Base-by-base conservation (phyloP, 2,888 invertebrate genomes). In the Atherix ibis region DNA sequence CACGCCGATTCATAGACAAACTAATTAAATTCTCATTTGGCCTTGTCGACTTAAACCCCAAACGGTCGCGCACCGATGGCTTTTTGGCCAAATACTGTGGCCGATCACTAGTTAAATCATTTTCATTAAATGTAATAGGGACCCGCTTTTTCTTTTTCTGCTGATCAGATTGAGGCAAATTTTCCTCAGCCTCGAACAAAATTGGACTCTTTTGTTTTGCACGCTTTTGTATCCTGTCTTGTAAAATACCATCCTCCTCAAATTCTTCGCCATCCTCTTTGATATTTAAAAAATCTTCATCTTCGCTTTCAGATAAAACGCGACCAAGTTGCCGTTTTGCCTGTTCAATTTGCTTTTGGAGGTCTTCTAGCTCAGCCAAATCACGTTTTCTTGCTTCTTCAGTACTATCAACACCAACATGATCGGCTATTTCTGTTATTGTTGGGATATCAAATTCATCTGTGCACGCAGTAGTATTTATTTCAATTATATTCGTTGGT, bases 231-330 rank as follows among this genome's bases (percentile, higher is more conserved):
- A 47, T 46, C 27, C 40, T 41, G 14, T 37, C 32, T 8, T 28
- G 25, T 10, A 29, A 24, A n/a, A n/a, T 17, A 15, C 24, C 34
- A 17, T 44, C 38, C 30, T 54, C 50, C 18, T 49, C 45, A 26
- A 47, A 47, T 32, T 48, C 67, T 36, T 68, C 71, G 13, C 71
- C 72, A 47, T 74, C 76, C 27, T 71, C 71, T 43, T 71, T 68
- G 18, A 76, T 66, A 53, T 71, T 75, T 22, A 73, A 58, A 49
- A 71, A 71, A 51, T 77, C 76, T 43, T 74, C 74, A 51, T 71
- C 72, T 41, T 73, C 71, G 4, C 68, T 69, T 56, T 70, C 50
- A 3, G 48, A 50, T 16, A 50, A 52, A 4, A 58, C 41, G 32
- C 65, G 51, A 5, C 65, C 66, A 37, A 69, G 50, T 41, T 69